Conservation (phyloP, 2,113 vertebrate species). For the Ondatra zibethicus region DNA sequence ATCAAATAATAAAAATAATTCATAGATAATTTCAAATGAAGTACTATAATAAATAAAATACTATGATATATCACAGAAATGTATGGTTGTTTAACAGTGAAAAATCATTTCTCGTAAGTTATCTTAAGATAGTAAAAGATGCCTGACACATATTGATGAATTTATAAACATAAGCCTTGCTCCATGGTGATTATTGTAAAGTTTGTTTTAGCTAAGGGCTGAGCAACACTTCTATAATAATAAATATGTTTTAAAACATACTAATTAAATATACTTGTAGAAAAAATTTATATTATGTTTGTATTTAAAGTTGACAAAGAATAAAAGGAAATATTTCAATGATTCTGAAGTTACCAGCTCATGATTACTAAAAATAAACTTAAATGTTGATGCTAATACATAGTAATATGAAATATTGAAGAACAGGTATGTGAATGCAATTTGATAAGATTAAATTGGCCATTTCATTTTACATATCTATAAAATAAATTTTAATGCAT, state of each 20-base stretch:
- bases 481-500: neutral
- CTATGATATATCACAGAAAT: neutral
- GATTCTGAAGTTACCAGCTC: neutral
- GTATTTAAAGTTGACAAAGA: neutral
- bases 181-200: neutral
- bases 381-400: neutral
- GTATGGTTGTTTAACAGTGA: neutral
- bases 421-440: neutral
- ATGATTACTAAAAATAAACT: neutral
- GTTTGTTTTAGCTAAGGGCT: no score
- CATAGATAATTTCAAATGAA: neutral
- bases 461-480: neutral
- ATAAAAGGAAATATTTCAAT: neutral
- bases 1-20: neutral
- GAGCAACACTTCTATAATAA: no score
- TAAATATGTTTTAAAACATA: neutral
- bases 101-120: neutral
- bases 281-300: neutral
- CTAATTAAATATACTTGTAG: neutral
- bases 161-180: neutral
- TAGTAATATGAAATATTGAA: neutral
- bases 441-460: neutral
- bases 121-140: neutral
- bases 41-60: neutral
- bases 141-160: neutral